Evolutionary conservation across 2,113 vertebrate genomes (phyloP).

Genomic region (Pachypanchax playfairii): DNA sequence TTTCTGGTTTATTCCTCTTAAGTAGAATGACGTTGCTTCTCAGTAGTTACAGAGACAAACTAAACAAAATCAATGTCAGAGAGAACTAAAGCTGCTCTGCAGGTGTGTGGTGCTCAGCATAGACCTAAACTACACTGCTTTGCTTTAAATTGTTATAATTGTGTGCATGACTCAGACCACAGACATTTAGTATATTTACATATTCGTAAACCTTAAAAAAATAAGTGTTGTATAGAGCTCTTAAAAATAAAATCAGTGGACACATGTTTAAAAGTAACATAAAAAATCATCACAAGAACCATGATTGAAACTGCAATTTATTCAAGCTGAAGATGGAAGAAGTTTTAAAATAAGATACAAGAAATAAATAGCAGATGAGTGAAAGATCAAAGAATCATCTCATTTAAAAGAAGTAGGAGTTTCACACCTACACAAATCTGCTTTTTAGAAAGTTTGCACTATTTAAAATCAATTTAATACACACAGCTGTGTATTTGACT

Average conservation of each 20-base stretch:
- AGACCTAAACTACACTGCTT: no score
- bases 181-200: no score
- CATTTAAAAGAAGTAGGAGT: background rate
- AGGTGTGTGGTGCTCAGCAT: background rate
- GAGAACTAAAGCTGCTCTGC: background rate
- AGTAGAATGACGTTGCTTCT: background rate
- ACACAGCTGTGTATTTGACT: background rate
- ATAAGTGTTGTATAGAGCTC: no score
- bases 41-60: no score
- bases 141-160: no score
- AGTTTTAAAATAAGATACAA: conserved; percentile 22
- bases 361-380: background rate
- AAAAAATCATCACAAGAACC: conserved; percentile 2
- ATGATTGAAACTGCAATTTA: conserved; percentile 32
- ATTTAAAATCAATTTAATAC: background rate
- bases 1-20: no score
- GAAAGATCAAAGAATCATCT: background rate
- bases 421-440: background rate
- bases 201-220: no score
- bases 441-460: conserved; percentile 4
- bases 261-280: background rate
- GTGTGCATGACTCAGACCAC: no score
- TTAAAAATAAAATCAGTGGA: no score
- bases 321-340: conserved; percentile 23
- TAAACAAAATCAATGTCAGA: background rate